phyloP scores from a whole-genome alignment of 2,113 vertebrate genomes.

The Silurus meridionalis region DNA sequence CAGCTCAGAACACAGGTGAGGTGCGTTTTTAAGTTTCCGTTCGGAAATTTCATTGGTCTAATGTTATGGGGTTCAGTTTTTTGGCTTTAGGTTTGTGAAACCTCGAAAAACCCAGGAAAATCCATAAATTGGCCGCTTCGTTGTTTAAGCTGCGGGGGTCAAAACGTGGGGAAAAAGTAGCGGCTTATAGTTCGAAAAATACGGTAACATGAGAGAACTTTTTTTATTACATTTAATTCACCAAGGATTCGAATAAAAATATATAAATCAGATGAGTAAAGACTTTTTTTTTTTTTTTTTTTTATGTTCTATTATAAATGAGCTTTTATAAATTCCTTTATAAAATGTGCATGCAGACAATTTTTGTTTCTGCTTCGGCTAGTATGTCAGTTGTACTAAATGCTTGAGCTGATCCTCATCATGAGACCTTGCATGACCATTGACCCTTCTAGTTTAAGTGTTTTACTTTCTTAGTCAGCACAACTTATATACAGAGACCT shows the following conservation, averaged over 20 bases:
- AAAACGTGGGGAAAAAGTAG: too few species aligned
- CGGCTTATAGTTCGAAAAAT: too few species aligned
- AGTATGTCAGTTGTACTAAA: background rate
- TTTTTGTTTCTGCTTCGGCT: background rate
- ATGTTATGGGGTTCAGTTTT: too few species aligned
- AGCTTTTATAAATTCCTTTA: background rate
- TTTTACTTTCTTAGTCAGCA: slow-evolving; percentile 11
- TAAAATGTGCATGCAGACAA: background rate
- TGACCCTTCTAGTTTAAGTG: background rate
- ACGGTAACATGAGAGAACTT: too few species aligned
- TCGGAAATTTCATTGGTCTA: too few species aligned
- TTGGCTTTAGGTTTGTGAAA: too few species aligned
- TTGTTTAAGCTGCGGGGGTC: too few species aligned
- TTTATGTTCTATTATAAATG: background rate
- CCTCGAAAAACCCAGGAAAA: too few species aligned
- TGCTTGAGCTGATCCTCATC: background rate
- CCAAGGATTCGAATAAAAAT: background rate
- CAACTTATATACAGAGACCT: background rate
- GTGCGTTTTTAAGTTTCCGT: too few species aligned
- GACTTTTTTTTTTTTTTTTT: background rate
- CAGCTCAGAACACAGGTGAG: too few species aligned
- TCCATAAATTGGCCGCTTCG: too few species aligned
- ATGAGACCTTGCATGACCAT: background rate
- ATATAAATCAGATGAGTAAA: background rate
- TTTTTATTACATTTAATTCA: background rate